These are phyloP conservation scores for Habrosyne pyritoides DNA, from an alignment of 2,888 invertebrate species.

Conservation along the genomic window DNA sequence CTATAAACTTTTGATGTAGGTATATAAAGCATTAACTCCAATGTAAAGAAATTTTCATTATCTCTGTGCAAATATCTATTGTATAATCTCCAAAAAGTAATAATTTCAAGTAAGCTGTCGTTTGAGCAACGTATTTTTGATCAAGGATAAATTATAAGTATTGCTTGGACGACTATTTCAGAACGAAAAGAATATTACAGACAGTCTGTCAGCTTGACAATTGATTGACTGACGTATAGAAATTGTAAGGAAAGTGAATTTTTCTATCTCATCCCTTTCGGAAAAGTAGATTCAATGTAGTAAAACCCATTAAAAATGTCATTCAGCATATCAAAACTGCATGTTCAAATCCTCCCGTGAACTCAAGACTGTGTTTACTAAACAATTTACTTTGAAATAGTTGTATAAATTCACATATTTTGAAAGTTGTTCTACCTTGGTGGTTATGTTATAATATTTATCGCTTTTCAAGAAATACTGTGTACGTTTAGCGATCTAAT, in stretches of 20 bases:
- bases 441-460: conserved; percentile 26
- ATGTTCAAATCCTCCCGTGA: not conserved
- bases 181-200: not conserved
- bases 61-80: too few relatives aligned
- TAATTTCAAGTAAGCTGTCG: too few relatives aligned
- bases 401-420: not conserved
- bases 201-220: conserved; percentile 22
- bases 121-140: too few relatives aligned
- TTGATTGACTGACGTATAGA: conserved; percentile 10
- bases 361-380: not conserved
- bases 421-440: conserved; percentile 11
- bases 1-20: too few relatives aligned
- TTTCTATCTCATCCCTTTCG: not conserved
- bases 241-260: not conserved
- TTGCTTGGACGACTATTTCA: not conserved
- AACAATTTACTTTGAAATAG: not conserved
- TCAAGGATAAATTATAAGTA: too few relatives aligned
- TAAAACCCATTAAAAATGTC: not conserved
- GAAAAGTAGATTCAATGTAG: not conserved
- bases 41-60: too few relatives aligned
- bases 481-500: conserved; percentile 53
- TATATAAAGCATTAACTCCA: too few relatives aligned
- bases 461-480: conserved; percentile 36
- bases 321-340: not conserved
- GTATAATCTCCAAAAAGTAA: too few relatives aligned